Evolutionary conservation across 2,888 invertebrate species (phyloP).

Genomic region (Drosophila falleni): DNA sequence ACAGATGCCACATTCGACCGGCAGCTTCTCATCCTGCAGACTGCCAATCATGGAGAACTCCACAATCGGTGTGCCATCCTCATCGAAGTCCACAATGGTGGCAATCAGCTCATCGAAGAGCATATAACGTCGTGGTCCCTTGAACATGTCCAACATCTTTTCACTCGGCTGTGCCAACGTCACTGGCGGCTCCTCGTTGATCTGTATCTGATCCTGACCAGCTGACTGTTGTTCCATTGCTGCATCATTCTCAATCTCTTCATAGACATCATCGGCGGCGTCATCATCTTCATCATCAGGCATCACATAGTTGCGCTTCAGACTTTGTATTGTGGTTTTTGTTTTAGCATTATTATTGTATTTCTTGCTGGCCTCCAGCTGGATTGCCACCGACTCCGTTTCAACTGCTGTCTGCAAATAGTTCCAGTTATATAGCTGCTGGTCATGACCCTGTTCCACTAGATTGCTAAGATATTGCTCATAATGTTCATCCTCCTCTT

Average conservation of each 20-base stretch:
- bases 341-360: constrained; percentile 11
- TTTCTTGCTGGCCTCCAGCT: not conserved
- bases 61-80: constrained; percentile 77
- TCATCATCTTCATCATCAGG: not conserved
- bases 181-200: constrained; percentile 37
- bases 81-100: constrained; percentile 81
- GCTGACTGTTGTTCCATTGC: not conserved
- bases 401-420: constrained; percentile 11
- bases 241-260: not conserved
- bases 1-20: constrained; percentile 82
- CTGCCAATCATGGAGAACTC: constrained; percentile 76
- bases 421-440: constrained; percentile 19
- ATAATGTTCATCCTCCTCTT: constrained; percentile 20
- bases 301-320: constrained; percentile 1
- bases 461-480: constrained; percentile 11
- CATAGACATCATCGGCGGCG: constrained; percentile 17
- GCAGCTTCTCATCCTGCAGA: constrained; percentile 72
- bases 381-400: constrained; percentile 11
- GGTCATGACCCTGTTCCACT: not conserved
- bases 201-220: not conserved
- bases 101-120: constrained; percentile 82
- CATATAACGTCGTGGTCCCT: constrained; percentile 75
- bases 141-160: constrained; percentile 63
- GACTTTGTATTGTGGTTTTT: constrained; percentile 21
- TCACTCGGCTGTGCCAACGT: constrained; percentile 52